These are phyloP conservation scores for Schrankia costaestrigalis DNA, from an alignment of 2,888 invertebrate species.

Conservation along the genomic window DNA sequence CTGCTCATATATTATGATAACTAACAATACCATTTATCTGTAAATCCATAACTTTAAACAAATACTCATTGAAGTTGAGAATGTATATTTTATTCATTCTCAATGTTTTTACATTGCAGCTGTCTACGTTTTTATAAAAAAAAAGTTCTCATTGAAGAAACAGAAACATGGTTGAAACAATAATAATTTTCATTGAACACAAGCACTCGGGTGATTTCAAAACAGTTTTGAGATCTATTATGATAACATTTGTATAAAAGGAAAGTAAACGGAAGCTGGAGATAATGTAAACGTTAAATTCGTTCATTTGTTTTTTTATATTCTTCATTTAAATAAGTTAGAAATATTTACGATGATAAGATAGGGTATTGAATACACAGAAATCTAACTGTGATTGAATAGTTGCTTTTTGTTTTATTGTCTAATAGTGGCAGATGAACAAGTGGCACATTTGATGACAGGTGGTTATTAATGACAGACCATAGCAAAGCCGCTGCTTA, in stretches of 20 bases:
- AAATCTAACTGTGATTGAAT: no score
- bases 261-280: slow-evolving; percentile 43
- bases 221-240: slow-evolving; percentile 48
- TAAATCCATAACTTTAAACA: no score
- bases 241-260: slow-evolving; percentile 46
- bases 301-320: slow-evolving; percentile 10
- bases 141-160: slow-evolving; percentile 19
- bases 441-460: no score
- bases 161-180: slow-evolving; percentile 38
- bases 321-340: background rate
- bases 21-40: no score
- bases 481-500: no score
- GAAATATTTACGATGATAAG: slow-evolving; percentile 3
- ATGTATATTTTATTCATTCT: slow-evolving; percentile 25
- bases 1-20: no score
- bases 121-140: slow-evolving; percentile 13
- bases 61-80: slow-evolving; percentile 9
- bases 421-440: no score
- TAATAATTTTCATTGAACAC: slow-evolving; percentile 27
- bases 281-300: slow-evolving; percentile 27
- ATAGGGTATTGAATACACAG: no score
- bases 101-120: slow-evolving; percentile 16
- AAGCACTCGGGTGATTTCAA: slow-evolving; percentile 51
- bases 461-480: no score
- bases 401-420: no score